phyloP scores from a whole-genome alignment of 2,113 vertebrate species.

The Protobothrops mucrosquamatus region DNA sequence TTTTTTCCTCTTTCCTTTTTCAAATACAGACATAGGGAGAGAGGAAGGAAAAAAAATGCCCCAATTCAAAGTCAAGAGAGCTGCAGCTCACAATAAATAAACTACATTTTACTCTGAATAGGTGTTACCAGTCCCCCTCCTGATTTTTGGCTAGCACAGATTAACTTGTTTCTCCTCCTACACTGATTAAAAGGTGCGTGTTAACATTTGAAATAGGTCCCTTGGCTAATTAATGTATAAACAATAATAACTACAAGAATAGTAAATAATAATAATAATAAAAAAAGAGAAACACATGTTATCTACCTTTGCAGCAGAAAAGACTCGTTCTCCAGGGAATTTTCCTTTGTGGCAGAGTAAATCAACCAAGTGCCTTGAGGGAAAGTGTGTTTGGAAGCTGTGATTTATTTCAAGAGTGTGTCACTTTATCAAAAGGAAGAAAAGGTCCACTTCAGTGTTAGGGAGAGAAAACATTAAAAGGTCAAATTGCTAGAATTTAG shows the following conservation, averaged over 20 bases:
- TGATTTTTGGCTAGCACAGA: background rate
- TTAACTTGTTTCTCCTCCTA: background rate
- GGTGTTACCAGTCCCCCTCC: background rate
- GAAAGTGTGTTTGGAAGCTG: background rate
- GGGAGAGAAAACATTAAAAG: background rate
- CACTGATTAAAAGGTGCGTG: background rate
- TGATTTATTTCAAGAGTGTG: slow-evolving; percentile 16
- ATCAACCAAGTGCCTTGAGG: background rate
- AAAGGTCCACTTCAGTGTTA: background rate
- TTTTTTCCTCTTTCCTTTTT: background rate
- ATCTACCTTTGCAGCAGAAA: background rate
- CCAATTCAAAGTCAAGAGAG: background rate
- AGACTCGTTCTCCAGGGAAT: background rate
- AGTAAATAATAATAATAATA: background rate
- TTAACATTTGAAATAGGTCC: slow-evolving; percentile 7
- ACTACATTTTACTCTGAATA: background rate
- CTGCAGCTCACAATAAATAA: background rate
- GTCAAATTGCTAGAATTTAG: background rate
- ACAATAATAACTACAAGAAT: background rate
- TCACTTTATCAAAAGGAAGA: background rate
- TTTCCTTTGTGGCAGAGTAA: slow-evolving; percentile 10
- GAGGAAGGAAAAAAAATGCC: background rate
- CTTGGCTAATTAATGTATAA: background rate
- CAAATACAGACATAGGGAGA: background rate
- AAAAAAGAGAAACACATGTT: background rate